These are phyloP conservation scores for Anniella stebbinsi DNA, from an alignment of 2,797 vertebrate genomes.

Conservation along the genomic window DNA sequence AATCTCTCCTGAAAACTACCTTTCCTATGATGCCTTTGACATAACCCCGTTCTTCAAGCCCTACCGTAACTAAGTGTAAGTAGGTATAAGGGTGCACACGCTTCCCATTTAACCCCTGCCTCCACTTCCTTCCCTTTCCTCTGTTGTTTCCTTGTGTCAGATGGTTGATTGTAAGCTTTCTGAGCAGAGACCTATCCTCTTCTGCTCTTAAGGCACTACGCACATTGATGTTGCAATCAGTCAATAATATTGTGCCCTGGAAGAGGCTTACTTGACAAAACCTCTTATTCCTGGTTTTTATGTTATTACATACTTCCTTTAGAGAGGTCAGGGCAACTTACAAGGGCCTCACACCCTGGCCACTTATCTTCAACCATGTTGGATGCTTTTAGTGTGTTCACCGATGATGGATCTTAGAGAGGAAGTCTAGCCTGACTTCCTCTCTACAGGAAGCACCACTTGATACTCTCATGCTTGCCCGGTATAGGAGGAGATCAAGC, in stretches of 20 bases:
- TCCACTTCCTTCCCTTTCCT: neutral
- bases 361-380: neutral
- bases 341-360: neutral
- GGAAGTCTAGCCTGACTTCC: neutral
- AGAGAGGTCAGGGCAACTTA: neutral
- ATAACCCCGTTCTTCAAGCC: neutral
- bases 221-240: neutral
- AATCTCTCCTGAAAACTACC: neutral
- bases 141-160: neutral
- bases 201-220: neutral
- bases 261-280: neutral
- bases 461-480: neutral
- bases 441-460: neutral
- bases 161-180: neutral
- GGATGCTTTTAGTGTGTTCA: neutral
- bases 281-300: neutral
- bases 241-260: neutral
- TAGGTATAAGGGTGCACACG: neutral
- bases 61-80: neutral
- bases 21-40: neutral
- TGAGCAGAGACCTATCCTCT: neutral
- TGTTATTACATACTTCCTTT: neutral
- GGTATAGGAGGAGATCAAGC: neutral
- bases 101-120: neutral
- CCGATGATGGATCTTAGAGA: neutral